Percentiles rank a stretch among this genome's conserved stretches.
Conservation (phyloP, 2,113 vertebrate species). For the Phylloscopus trochilus region DNA sequence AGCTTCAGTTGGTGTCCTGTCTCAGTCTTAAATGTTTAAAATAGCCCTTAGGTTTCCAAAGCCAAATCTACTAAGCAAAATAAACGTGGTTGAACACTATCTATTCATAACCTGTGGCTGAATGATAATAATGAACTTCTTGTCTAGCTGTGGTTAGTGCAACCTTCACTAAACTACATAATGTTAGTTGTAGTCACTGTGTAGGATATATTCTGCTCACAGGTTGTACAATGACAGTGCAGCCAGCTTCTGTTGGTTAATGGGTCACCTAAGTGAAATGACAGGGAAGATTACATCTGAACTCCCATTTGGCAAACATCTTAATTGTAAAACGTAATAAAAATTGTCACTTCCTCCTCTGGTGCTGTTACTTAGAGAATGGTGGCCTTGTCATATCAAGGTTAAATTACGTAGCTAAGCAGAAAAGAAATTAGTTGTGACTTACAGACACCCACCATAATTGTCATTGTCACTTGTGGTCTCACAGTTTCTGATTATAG, state of each 20-base stretch:
- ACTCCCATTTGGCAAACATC: not conserved
- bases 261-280: not conserved
- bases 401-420: not conserved
- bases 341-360: not conserved
- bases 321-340: not conserved
- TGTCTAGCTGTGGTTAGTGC: not conserved
- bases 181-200: not conserved
- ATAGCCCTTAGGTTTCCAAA: not conserved
- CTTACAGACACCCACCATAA: not conserved
- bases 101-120: not conserved
- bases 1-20: not conserved
- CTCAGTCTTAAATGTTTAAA: not conserved
- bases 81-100: accelerated
- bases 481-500: not conserved
- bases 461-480: not conserved
- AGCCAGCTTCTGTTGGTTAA: not conserved
- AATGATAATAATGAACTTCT: not conserved
- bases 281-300: not conserved
- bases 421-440: not conserved
- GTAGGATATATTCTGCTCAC: not conserved
- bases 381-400: not conserved
- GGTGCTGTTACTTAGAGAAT: not conserved
- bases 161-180: not conserved
- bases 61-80: not conserved
- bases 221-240: not conserved